Evolutionary conservation across 2,797 vertebrate species (phyloP).

Genomic region (Bradypodion ventrale): DNA sequence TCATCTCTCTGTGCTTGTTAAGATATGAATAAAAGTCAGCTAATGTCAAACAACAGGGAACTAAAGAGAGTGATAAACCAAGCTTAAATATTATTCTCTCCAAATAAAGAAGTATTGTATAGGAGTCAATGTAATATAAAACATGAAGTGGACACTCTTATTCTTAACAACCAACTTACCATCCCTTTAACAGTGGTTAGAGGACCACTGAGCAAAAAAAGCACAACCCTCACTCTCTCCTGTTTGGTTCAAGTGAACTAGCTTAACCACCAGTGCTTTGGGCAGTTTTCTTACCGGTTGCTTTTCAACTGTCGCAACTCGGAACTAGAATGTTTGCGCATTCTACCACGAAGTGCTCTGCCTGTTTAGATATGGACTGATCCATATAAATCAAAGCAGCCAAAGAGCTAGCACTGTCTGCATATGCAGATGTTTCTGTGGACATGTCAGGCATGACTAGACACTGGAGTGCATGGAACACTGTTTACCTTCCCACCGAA

Average conservation of each 20-base stretch:
- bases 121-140: neutral
- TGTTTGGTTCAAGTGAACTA: neutral
- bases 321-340: neutral
- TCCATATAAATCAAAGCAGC: neutral
- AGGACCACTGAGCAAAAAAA: neutral
- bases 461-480: too few relatives aligned
- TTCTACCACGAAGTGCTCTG: too few relatives aligned
- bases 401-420: too few relatives aligned
- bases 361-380: neutral
- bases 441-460: too few relatives aligned
- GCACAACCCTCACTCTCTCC: neutral
- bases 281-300: neutral
- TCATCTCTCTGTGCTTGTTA: neutral
- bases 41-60: too few relatives aligned
- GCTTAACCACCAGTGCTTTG: neutral
- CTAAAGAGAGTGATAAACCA: too few relatives aligned
- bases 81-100: neutral
- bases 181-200: neutral
- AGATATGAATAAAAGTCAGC: neutral
- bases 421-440: too few relatives aligned
- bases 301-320: conserved; percentile 14
- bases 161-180: conserved; percentile 2
- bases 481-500: too few relatives aligned
- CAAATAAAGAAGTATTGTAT: neutral
- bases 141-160: neutral